Base-by-base conservation (phyloP, 1,140 invertebrate genomes). In the Musca vetustissima region DNA sequence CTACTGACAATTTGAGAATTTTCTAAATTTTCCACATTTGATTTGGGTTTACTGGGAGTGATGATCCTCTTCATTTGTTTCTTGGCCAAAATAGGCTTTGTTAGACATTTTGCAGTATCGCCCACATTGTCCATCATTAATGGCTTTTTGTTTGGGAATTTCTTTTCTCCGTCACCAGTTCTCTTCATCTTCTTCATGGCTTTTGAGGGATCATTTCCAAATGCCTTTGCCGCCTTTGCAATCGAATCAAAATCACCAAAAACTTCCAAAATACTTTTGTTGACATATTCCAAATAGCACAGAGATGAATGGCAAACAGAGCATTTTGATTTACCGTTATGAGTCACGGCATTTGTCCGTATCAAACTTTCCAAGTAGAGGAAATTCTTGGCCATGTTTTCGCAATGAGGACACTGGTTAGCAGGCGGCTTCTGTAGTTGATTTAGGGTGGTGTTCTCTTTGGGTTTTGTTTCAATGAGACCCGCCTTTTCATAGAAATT, bases 341-440 rank as follows among this genome's bases (percentile, higher is more conserved):
- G 32, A 19, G n/a, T 69, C 24, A 72, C 72, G 36, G 66, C 66
- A 52, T 80, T 80, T 66, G 76, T 74, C 0, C 78, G 78, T 52
- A 80, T 78, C n/a, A 80, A 68, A 28, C 78, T 80, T 49, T 80
- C 78, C 57, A 80, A 66, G n/a, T 80, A 80, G 0, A 80, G 70
- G 24, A 80, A 80, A 67, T 80, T 80, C 55, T 80, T 80, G 4
- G 78, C 78, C 78, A 80, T 77, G 48, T 76, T 80, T 61, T 80
- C 76, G 43, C 78, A 80, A 47, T 80, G 75, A 14, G 73, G 73
- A 49, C 78, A 80, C 28, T 75, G 77, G 21, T 50, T 67, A 9
- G 22, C 48, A 0, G 48, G 17, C 11, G 48, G 17, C 32, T 19
- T 64, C 64, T 59, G 13, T 55, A 49, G 32, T 50, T 65, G 57